phyloP scores from a whole-genome alignment of 2,797 vertebrate species.

The Aphelocoma californica region DNA sequence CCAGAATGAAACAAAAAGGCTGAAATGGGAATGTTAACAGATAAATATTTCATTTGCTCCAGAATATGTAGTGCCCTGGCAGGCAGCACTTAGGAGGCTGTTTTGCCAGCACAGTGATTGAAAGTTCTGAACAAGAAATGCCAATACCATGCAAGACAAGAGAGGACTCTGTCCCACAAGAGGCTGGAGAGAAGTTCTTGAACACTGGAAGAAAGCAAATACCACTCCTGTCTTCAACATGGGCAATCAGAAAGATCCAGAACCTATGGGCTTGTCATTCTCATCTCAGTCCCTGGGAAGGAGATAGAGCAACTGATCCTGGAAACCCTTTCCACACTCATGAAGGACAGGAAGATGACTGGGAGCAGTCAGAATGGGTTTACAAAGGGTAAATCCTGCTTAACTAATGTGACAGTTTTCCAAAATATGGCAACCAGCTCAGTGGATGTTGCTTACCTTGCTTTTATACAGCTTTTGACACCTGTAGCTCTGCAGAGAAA shows the following conservation, averaged over 20 bases:
- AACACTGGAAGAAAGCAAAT: neutral
- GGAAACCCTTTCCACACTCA: neutral
- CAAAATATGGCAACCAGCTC: neutral
- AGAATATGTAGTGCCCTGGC: neutral
- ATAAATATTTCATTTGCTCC: neutral
- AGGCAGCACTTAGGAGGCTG: neutral
- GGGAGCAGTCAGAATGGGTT: neutral
- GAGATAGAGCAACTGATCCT: neutral
- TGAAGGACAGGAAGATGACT: neutral
- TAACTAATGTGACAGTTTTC: neutral
- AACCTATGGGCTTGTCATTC: neutral
- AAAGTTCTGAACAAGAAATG: neutral
- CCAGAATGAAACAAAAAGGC: neutral
- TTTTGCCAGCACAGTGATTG: neutral
- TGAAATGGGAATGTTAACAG: neutral
- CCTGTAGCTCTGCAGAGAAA: neutral
- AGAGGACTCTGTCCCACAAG: neutral
- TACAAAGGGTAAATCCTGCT: neutral
- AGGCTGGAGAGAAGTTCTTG: neutral
- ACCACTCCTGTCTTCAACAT: neutral
- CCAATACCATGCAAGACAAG: neutral
- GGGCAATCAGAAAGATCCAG: neutral
- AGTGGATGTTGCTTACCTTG: neutral
- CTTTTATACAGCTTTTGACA: neutral
- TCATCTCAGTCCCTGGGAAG: neutral